Base-by-base conservation (phyloP, 2,888 invertebrate genomes). In the Lydus trimaculatus region DNA sequence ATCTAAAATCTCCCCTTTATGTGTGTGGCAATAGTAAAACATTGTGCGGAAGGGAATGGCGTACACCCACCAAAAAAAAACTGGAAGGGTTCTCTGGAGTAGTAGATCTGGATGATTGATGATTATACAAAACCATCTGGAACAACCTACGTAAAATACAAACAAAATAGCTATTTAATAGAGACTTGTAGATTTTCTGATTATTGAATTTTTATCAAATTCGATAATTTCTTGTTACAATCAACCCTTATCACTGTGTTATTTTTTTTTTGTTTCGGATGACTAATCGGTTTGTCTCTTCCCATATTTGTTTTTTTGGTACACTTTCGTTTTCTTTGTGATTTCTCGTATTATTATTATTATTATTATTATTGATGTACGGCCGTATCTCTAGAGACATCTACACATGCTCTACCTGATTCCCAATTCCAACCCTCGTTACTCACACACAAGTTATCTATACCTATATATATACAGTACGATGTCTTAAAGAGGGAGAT, bases 401-500 rank as follows among this genome's bases (percentile, higher is more conserved):
- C 60, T 33, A 60, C 31, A 60, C 60, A 60, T 60, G n/a, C 60
- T 60, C 60, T 17, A 31, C 33, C 60, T 31, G 33, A 60, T 60
- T 17, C 60, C 13, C 60, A 33, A 33, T 60, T 60, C 31, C n/a
- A 60, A 36, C 13, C 31, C 31, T 36, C 60, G 31, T 33, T 33
- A 33, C 31, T 28, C 31, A 20, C 33, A 59, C 59, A 25, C 17
- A 33, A 59, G 6, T 11, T 7, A 33, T 5, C 7, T 33, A 11
- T 7, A 11, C 1, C 2, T 11, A 33, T 33, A 8, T 33, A 33
- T 4, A 0, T 33, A 20, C 33, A 23, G n/a, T 36, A 23, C 5
- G 60, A 23, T n/a, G n/a, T 31, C n/a, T 31, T 33, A 13, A 36
- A 15, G 60, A 5, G 17, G 13, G 48, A 23, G 48, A 48, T 48